Evolutionary conservation across 2,113 vertebrate genomes (phyloP), one percentile per base, ranked within the genome.

Genomic region (Heteronetta atricapilla): DNA sequence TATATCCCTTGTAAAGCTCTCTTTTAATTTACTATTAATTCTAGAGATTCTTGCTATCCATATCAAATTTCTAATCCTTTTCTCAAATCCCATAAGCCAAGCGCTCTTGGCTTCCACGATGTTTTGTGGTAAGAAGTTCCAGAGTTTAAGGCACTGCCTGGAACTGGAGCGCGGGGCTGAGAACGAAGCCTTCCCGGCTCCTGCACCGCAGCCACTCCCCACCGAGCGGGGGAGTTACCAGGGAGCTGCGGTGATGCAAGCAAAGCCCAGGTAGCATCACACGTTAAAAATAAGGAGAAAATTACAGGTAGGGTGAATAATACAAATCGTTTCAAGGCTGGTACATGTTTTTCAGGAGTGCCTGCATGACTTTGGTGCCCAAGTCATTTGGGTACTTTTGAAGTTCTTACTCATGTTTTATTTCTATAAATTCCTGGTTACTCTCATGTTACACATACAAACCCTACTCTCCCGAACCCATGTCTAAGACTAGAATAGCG

Each of bases 371-470:
- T 90, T 29, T 76, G 55, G 44, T 79, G 60, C 90, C 88, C 82
- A 79, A 64, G 73, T 92, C 83, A 92, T 95, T 82, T 95, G 90
- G 86, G 59, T 93, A 33, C 94, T 86, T 94, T 96, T 93, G 90
- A 91, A 94, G 92, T 88, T 83, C 77, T 88, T 82, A 52, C 60
- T 81, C 85, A 48, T 31, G 36, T 48, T 88, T 76, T 86, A 19
- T 56, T 94, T 77, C 76, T 89, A 72, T 28, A 81, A 55, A 68
- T 88, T 63, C 13, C 10, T 10, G 40, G 9, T 88, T 58, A 59
- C 64, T 82, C 79, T 63, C 72, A 33, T 2, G 31, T 56, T 66
- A 7, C 76, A 44, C 33, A 17, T 0, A 5, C 5, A 44, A 42
- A 48, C 4, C 1, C 72, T 44, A 34, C 56, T 70, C 56, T 22